Percentiles rank a stretch among this genome's conserved stretches.
phyloP scores from a whole-genome alignment of 1,140 invertebrate species.

The Lucilia sericata region DNA sequence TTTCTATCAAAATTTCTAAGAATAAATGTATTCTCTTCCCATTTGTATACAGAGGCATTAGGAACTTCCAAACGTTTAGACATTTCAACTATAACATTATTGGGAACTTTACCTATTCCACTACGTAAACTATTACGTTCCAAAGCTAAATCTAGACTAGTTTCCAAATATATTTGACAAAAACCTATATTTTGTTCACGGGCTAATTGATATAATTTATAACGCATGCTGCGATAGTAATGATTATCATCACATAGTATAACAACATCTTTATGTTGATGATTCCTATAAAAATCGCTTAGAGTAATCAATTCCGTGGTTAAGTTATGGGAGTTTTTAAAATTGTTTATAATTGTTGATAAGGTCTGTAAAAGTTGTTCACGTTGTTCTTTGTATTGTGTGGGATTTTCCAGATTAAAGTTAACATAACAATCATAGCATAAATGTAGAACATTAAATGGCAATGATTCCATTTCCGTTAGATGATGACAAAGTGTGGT shows the following conservation, averaged over 20 bases:
- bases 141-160: constrained; percentile 46
- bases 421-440: constrained; percentile 58
- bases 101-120: constrained; percentile 42
- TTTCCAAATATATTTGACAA: constrained; percentile 53
- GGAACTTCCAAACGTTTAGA: constrained; percentile 52
- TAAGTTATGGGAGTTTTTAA: not conserved
- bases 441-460: constrained; percentile 54
- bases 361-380: constrained; percentile 49
- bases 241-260: constrained; percentile 63
- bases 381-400: constrained; percentile 53
- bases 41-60: constrained; percentile 41
- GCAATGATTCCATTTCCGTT: constrained; percentile 38
- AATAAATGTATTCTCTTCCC: constrained; percentile 52
- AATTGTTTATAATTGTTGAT: not conserved
- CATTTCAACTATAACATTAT: constrained; percentile 53
- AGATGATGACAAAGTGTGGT: constrained; percentile 54
- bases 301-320: not conserved
- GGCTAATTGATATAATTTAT: constrained; percentile 56
- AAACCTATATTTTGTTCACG: constrained; percentile 48
- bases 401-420: not conserved
- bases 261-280: constrained; percentile 28
- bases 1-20: constrained; percentile 34
- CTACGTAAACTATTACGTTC: constrained; percentile 49
- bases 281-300: not conserved
- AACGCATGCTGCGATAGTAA: constrained; percentile 62